Evolutionary conservation across 1,140 invertebrate genomes (phyloP).

Genomic region (Bombus confusus): DNA sequence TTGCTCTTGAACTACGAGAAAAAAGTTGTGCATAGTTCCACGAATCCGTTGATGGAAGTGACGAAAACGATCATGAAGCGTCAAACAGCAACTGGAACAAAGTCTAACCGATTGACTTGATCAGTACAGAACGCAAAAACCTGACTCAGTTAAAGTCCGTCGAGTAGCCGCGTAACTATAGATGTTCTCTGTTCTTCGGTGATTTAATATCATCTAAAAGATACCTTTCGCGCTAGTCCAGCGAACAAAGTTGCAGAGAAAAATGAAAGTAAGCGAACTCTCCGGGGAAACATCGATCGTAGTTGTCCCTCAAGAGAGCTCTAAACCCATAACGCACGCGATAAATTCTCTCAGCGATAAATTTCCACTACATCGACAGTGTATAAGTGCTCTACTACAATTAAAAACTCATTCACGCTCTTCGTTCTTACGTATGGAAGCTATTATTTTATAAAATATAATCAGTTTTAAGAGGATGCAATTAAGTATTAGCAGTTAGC

Average conservation of each 20-base stretch:
- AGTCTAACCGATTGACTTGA: background rate
- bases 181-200: too few species aligned
- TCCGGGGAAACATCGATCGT: constrained; percentile 13
- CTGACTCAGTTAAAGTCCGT: background rate
- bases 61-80: background rate
- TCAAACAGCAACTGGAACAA: background rate
- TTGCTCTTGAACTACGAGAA: too few species aligned
- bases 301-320: constrained; percentile 13
- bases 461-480: background rate
- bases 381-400: background rate
- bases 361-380: background rate
- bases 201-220: constrained; percentile 16
- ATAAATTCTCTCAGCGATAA: constrained; percentile 11
- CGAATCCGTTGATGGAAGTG: background rate
- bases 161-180: background rate
- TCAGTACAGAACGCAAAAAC: background rate
- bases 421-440: background rate
- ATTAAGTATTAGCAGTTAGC: background rate
- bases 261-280: constrained; percentile 29
- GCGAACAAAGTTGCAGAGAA: background rate
- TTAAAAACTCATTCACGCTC: background rate
- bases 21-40: background rate
- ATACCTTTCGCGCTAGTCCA: background rate
- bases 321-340: constrained; percentile 17
- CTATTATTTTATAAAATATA: background rate